Percentiles rank a stretch among this genome's conserved stretches.
Evolutionary conservation across 2,113 vertebrate genomes (phyloP).

Genomic region (Pelecanus crispus): DNA sequence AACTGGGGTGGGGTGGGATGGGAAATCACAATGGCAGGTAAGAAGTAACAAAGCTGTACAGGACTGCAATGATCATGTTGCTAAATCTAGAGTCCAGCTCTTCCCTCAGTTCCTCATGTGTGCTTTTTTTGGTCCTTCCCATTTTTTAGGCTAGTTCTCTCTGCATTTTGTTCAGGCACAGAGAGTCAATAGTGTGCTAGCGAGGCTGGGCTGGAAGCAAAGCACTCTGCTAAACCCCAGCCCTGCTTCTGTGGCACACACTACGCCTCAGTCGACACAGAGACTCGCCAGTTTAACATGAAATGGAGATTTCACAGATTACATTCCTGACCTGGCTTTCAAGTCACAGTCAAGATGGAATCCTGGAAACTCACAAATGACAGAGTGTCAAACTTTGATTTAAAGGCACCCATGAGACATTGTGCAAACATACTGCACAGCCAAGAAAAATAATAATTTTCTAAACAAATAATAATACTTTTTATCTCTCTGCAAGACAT

Average conservation of each 20-base stretch:
- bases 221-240: not conserved
- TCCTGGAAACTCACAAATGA: not conserved
- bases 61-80: not conserved
- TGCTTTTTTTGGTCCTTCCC: not conserved
- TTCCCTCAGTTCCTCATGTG: not conserved
- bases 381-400: not conserved
- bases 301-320: not conserved
- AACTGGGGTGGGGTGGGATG: not conserved
- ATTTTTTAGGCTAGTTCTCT: not conserved
- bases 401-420: accelerated
- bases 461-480: not conserved
- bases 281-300: accelerated
- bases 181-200: too few relatives aligned
- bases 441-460: not conserved
- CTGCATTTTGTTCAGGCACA: not conserved
- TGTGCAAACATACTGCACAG: not conserved
- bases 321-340: not conserved
- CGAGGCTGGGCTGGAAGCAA: too few relatives aligned
- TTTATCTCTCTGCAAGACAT: not conserved
- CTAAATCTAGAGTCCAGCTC: not conserved
- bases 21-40: not conserved
- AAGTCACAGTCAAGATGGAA: not conserved
- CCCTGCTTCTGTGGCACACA: too few relatives aligned
- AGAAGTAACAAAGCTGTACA: not conserved
- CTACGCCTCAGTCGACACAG: accelerated